phyloP scores from a whole-genome alignment of 2,888 invertebrate genomes.

The Oxytorus armatus region DNA sequence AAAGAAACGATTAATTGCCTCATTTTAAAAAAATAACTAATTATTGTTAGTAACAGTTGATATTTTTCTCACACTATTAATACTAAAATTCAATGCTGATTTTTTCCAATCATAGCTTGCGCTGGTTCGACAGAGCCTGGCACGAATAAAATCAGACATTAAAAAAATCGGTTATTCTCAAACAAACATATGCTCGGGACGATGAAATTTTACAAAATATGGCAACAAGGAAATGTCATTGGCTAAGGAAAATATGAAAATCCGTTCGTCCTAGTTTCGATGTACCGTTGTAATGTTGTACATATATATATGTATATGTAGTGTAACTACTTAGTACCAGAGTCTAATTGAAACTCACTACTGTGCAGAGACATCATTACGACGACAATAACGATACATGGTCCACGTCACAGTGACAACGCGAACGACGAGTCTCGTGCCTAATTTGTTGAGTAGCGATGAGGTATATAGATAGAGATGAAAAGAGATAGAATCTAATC shows the following conservation, averaged over 20 bases:
- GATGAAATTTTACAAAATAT: not conserved
- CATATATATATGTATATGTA: not conserved
- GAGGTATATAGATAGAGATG: not conserved
- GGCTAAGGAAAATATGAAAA: not conserved
- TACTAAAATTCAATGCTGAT: no score
- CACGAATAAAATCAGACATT: no score
- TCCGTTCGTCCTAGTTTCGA: not conserved
- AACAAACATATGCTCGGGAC: no score
- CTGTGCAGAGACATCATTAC: constrained; percentile 2
- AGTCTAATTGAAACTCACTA: constrained; percentile 19
- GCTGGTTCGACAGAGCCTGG: no score
- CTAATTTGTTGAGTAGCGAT: constrained; percentile 51
- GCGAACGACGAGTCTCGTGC: constrained; percentile 37
- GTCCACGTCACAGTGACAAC: constrained; percentile 30
- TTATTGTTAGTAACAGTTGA: no score
- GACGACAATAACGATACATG: constrained; percentile 26
- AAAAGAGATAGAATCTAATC: constrained; percentile 14
- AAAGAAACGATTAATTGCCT: no score
- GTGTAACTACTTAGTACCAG: not conserved
- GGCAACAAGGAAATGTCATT: not conserved
- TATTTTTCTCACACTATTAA: no score
- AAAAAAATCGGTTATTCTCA: no score
- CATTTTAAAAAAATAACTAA: no score
- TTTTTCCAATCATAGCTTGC: no score
- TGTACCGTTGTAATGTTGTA: not conserved